These are phyloP conservation scores for Lasioglossum calceatum DNA, from an alignment of 2,888 invertebrate species.

Conservation along the genomic window DNA sequence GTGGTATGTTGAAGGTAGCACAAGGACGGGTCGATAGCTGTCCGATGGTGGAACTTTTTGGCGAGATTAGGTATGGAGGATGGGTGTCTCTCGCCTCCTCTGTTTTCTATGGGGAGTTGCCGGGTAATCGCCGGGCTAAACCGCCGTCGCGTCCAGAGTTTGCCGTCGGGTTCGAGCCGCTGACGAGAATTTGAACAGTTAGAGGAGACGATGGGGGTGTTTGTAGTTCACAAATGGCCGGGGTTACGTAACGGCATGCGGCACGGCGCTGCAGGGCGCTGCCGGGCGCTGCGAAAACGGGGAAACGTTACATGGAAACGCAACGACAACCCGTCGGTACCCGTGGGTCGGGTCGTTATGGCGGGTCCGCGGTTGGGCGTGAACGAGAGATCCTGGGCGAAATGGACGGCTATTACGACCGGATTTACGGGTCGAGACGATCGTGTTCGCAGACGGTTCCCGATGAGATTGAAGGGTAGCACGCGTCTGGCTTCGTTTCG, in stretches of 20 bases:
- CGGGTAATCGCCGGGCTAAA: constrained; percentile 8
- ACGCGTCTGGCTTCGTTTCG: not conserved
- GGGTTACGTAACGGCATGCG: constrained; percentile 34
- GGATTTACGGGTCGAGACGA: constrained; percentile 44
- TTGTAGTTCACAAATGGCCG: constrained; percentile 34
- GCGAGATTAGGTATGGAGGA: not conserved
- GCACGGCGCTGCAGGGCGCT: not conserved
- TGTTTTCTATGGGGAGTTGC: not conserved
- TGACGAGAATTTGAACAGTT: constrained; percentile 43
- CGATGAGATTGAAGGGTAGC: constrained; percentile 36
- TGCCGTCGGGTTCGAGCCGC: constrained; percentile 14
- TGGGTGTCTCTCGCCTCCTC: not conserved
- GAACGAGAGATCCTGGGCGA: constrained; percentile 28
- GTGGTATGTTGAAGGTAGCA: not conserved
- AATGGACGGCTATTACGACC: constrained; percentile 40
- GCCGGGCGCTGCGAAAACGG: constrained; percentile 29
- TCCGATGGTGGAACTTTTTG: not conserved
- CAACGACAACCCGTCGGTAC: constrained; percentile 29
- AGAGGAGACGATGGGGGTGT: constrained; percentile 30
- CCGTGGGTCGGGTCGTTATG: constrained; percentile 9
- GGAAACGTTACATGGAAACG: constrained; percentile 31
- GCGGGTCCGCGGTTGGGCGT: not conserved
- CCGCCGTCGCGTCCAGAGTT: constrained; percentile 22
- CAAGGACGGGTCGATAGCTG: not conserved
- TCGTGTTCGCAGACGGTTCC: constrained; percentile 13